Conservation (phyloP, 35 echinoderm and acorn worm species). For the Apostichopus californicus region DNA sequence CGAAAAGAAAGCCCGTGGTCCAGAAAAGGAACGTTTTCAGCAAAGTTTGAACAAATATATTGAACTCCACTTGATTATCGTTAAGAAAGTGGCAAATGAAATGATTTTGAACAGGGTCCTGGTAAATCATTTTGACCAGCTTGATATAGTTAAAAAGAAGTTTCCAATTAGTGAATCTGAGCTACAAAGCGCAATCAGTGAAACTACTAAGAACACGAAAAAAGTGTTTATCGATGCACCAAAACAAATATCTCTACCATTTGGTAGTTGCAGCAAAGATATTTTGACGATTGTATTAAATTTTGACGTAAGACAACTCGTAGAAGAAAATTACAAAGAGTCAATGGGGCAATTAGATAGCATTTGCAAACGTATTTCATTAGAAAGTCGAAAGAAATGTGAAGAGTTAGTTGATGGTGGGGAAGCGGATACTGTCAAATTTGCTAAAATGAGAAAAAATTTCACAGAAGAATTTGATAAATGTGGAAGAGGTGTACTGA, state of each 20-base stretch:
- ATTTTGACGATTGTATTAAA: neutral
- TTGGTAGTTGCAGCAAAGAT: neutral
- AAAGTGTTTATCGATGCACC: neutral
- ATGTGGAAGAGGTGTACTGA: neutral
- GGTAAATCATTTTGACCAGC: neutral
- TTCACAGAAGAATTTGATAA: neutral
- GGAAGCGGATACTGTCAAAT: neutral
- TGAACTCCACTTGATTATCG: neutral
- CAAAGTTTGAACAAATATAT: neutral
- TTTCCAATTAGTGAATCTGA: neutral
- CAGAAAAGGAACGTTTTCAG: neutral
- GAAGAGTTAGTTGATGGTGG: neutral
- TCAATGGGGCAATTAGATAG: neutral
- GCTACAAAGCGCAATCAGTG: neutral
- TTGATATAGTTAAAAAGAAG: neutral
- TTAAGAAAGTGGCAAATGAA: neutral
- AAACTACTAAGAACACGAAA: neutral
- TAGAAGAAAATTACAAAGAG: slow-evolving; percentile 16
- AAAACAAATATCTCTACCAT: slow-evolving; percentile 7
- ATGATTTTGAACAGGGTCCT: neutral
- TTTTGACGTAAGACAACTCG: neutral
- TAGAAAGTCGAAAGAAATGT: neutral
- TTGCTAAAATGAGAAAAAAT: neutral
- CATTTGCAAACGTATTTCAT: neutral
- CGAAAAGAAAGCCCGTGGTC: neutral